These are phyloP conservation scores for Notothenia coriiceps DNA, from an alignment of 2,113 vertebrate genomes.

Conservation along the genomic window DNA sequence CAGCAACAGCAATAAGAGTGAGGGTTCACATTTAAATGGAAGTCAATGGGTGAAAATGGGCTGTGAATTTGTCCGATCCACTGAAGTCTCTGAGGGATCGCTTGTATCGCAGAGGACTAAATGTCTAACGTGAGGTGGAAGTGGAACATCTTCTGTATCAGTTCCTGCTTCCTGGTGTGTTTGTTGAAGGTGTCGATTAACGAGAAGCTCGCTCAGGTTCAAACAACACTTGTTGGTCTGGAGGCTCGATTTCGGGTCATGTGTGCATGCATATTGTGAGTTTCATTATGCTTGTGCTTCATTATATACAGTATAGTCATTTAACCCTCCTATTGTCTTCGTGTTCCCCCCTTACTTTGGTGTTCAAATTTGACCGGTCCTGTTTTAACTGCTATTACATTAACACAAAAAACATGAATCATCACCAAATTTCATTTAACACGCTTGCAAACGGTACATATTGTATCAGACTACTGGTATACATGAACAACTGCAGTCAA, in stretches of 20 bases:
- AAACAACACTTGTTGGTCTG: neutral
- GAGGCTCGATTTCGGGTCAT: neutral
- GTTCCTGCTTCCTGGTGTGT: neutral
- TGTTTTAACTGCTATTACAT: too few relatives aligned
- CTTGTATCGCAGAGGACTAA: constrained; percentile 18
- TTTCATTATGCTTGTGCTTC: constrained; percentile 19
- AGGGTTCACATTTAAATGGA: neutral
- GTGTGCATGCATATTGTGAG: neutral
- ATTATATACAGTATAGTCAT: too few relatives aligned
- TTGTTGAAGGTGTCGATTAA: neutral
- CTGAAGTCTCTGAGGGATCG: constrained; percentile 11
- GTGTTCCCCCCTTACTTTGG: too few relatives aligned
- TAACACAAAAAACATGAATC: too few relatives aligned
- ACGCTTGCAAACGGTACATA: too few relatives aligned
- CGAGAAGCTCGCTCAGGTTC: neutral
- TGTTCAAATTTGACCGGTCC: too few relatives aligned
- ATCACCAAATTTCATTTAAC: too few relatives aligned
- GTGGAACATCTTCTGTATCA: neutral
- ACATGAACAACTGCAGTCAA: too few relatives aligned
- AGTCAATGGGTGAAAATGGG: constrained; percentile 3
- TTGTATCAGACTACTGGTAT: too few relatives aligned
- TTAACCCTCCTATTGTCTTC: too few relatives aligned
- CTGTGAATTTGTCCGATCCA: constrained; percentile 27
- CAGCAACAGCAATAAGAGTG: too few relatives aligned
- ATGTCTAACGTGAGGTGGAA: constrained; percentile 1